These are phyloP conservation scores for Planococcus citri DNA, from an alignment of 1,140 invertebrate species.

Conservation along the genomic window DNA sequence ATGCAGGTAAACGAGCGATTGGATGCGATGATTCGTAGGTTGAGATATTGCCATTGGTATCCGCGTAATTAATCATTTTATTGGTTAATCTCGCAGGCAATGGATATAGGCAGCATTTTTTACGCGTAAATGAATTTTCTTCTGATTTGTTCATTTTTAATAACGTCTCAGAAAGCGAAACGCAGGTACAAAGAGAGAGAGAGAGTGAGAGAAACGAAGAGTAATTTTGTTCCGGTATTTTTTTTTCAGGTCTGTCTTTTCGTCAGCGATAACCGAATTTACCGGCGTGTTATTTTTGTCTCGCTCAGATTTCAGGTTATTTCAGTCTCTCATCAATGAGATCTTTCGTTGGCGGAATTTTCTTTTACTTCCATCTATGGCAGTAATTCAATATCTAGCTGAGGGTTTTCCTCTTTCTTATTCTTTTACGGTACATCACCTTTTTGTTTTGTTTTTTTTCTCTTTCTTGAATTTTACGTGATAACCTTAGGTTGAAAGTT, in stretches of 20 bases:
- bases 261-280: not conserved
- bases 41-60: too few species aligned
- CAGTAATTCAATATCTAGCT: not conserved
- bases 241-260: not conserved
- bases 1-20: too few species aligned
- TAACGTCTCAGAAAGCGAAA: not conserved
- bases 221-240: not conserved
- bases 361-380: not conserved
- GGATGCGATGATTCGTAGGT: too few species aligned
- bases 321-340: not conserved
- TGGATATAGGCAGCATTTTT: too few species aligned
- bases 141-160: not conserved
- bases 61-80: too few species aligned
- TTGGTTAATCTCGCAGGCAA: too few species aligned
- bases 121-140: too few species aligned
- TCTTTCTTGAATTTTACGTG: not conserved
- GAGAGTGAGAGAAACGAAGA: too few species aligned
- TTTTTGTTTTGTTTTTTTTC: not conserved
- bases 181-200: too few species aligned
- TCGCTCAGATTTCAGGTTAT: not conserved
- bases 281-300: not conserved
- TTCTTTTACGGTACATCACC: conserved; percentile 6
- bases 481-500: not conserved
- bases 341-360: not conserved
- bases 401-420: not conserved